Percentiles rank a stretch among this genome's conserved stretches.
phyloP scores from a whole-genome alignment of 2,888 invertebrate species.

The Stenodema calcarata region DNA sequence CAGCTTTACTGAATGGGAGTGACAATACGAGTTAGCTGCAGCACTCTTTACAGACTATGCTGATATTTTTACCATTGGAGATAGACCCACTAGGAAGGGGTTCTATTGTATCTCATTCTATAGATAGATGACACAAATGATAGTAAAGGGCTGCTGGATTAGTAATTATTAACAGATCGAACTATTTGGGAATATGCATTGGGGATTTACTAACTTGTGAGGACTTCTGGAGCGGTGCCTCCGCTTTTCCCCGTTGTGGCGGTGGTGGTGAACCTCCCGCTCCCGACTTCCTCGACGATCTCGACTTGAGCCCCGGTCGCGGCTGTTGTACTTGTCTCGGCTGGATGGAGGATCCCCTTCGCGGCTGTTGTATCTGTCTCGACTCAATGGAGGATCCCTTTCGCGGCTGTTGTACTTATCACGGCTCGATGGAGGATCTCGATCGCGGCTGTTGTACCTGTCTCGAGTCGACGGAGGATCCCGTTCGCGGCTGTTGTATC shows the following conservation, averaged over 20 bases:
- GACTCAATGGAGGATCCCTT: slow-evolving; percentile 36
- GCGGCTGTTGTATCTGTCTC: slow-evolving; percentile 55
- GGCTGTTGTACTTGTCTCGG: background rate
- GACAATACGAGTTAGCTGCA: no score
- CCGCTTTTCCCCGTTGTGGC: slow-evolving; percentile 28
- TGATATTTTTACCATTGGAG: no score
- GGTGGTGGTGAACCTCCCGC: background rate
- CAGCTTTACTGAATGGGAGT: no score
- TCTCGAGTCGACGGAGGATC: slow-evolving; percentile 49
- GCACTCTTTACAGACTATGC: no score
- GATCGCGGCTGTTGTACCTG: slow-evolving; percentile 55
- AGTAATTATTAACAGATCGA: no score
- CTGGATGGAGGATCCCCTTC: slow-evolving; percentile 57
- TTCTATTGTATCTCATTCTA: no score
- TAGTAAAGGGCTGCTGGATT: no score
- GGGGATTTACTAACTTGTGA: background rate
- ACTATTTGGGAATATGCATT: no score
- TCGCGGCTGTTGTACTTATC: no score
- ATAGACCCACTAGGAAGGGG: no score
- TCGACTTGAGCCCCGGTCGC: background rate
- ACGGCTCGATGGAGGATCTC: slow-evolving; percentile 55
- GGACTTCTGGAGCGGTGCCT: slow-evolving; percentile 45
- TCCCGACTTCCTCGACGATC: slow-evolving; percentile 4
- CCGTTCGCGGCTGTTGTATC: no score
- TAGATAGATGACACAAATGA: no score